These are phyloP conservation scores for Mizuhopecten yessoensis DNA, from an alignment of 1,140 invertebrate species.

Conservation along the genomic window DNA sequence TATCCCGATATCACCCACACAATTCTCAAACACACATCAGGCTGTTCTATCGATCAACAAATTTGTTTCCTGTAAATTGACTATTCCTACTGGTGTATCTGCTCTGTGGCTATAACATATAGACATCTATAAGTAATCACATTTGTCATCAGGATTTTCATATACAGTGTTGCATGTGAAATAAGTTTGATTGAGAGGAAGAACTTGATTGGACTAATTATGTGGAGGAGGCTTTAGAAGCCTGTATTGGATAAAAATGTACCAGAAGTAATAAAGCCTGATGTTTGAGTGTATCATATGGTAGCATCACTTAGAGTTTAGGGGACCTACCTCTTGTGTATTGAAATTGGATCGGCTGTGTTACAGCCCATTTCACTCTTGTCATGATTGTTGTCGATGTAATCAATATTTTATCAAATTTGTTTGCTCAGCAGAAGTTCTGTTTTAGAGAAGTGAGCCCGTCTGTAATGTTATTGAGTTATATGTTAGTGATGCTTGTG, in stretches of 20 bases:
- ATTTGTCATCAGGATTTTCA: not conserved
- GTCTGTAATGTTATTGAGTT: not conserved
- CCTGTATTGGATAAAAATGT: slow-evolving; percentile 13
- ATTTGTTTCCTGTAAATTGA: not conserved
- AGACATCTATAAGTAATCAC: not conserved
- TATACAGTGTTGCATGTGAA: not conserved
- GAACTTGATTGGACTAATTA: not conserved
- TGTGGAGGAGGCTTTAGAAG: not conserved
- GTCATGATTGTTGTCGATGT: not conserved
- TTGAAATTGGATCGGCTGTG: slow-evolving; percentile 3
- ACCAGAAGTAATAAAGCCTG: slow-evolving; percentile 1
- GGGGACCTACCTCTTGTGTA: not conserved
- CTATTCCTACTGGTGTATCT: no score
- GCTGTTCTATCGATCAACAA: not conserved
- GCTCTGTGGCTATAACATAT: no score
- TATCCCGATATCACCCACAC: no score
- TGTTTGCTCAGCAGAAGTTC: not conserved
- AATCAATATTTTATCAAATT: slow-evolving; percentile 30
- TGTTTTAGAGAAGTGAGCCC: not conserved
- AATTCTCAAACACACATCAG: no score
- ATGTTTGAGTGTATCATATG: not conserved
- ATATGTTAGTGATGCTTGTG: no score
- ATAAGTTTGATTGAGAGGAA: not conserved
- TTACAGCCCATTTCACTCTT: not conserved
- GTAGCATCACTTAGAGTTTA: not conserved